Percentiles rank a stretch among this genome's conserved stretches.
phyloP scores from a whole-genome alignment of 2,888 invertebrate genomes.

The Drosophila parthenogenetica region DNA sequence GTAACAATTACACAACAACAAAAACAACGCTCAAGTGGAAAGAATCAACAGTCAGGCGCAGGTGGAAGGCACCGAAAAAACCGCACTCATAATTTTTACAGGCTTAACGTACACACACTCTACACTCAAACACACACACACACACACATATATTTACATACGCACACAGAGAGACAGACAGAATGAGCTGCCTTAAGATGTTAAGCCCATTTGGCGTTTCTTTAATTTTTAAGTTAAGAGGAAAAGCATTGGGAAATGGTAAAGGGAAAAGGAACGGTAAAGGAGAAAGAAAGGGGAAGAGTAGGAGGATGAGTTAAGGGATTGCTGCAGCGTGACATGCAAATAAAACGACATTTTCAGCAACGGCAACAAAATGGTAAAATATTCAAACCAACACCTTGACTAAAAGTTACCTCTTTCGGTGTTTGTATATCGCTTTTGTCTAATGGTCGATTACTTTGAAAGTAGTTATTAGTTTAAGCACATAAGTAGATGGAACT shows the following conservation, averaged over 20 bases:
- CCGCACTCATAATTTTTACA: conserved; percentile 55
- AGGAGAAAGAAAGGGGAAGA: not conserved
- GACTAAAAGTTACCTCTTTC: not conserved
- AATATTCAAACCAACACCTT: not conserved
- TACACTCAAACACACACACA: conserved; percentile 10
- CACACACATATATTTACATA: not conserved
- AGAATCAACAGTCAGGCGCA: conserved; percentile 64
- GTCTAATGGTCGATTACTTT: no score
- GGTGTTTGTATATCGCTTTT: no score
- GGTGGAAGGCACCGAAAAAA: conserved; percentile 44
- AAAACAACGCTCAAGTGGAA: conserved; percentile 37
- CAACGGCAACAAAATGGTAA: conserved; percentile 15
- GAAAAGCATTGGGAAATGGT: not conserved
- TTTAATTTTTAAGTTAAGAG: conserved; percentile 61
- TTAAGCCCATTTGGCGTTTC: conserved; percentile 77
- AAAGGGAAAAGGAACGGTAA: not conserved
- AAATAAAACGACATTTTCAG: conserved; percentile 72
- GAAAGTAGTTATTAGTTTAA: no score
- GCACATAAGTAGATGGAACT: no score
- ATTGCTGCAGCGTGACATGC: conserved; percentile 63
- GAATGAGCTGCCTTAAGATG: conserved; percentile 70
- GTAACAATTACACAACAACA: conserved; percentile 35
- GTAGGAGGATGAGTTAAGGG: not conserved
- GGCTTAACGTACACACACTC: conserved; percentile 38
- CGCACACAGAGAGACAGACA: conserved; percentile 2